Base-by-base conservation (phyloP, 2,888 invertebrate species). In the Tipula lateralis region DNA sequence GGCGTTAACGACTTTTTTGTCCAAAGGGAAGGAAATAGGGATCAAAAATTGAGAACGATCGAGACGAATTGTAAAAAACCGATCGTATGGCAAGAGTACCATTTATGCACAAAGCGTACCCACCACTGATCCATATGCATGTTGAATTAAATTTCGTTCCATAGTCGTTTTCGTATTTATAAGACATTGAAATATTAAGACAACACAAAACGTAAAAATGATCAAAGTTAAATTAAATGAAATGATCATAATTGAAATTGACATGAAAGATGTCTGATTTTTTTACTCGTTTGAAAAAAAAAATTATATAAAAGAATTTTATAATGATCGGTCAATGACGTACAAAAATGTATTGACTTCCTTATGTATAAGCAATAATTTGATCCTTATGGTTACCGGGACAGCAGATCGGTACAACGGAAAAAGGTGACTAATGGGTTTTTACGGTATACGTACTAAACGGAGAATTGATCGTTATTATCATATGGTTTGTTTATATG, bases 191-290 rank as follows among this genome's bases (percentile, higher is more conserved):
- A n/a, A 66, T 66, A 66, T 66, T 66, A 66, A 66, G 66, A 66
- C 66, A 66, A 66, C 66, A 66, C 66, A 66, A 66, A 66, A 66
- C 66, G 66, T 66, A 66, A 66, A n/a, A 66, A 66, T 66, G 66
- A 66, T 66, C 66, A 66, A 66, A 66, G 66, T 66, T 66, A 66
- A 66, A 66, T 66, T 66, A 66, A 66, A 66, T 66, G 24, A 66
- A 66, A 66, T 66, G 24, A 24, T 66, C 66, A 66, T 66, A 66
- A 66, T 66, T 66, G 66, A 66, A 66, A 66, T 66, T 66, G 66
- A 24, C 66, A 66, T 66, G 66, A 66, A 66, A 66, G 24, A 24
- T 66, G 66, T 24, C 66, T 66, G 66, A 66, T 66, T 24, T 66
- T n/a, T 16, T 44, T 50, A 50, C 12, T 50, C 19, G n/a, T 66